A percentile compares a stretch with the other conserved stretches of the same genome.
Conservation (phyloP, 2,113 vertebrate genomes). For the Ranitomeya variabilis region DNA sequence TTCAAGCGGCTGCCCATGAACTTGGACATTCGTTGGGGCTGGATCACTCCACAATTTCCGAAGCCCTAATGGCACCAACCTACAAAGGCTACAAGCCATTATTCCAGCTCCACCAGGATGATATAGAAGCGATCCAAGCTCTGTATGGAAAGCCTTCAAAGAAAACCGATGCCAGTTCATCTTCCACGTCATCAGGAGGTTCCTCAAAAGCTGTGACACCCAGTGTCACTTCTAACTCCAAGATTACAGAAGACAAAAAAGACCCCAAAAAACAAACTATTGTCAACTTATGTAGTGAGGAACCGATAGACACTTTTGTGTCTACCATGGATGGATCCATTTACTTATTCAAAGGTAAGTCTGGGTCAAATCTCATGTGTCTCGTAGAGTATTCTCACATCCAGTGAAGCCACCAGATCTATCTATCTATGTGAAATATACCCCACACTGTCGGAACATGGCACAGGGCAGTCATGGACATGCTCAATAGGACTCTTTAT, state of each 20-base stretch:
- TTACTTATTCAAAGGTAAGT: conserved; percentile 54
- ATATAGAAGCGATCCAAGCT: conserved; percentile 44
- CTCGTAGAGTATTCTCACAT: too few relatives aligned
- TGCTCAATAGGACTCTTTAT: background rate
- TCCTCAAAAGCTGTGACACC: background rate
- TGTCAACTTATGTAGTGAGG: conserved; percentile 42
- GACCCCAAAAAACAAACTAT: conserved; percentile 34
- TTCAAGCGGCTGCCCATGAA: conserved; percentile 52
- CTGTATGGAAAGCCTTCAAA: conserved; percentile 43
- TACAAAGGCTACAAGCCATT: conserved; percentile 55
- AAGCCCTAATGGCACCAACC: conserved; percentile 47
- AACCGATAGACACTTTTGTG: conserved; percentile 50
- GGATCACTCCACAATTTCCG: conserved; percentile 50
- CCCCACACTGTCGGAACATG: background rate
- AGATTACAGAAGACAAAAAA: background rate
- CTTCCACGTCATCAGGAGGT: background rate
- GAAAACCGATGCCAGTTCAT: background rate
- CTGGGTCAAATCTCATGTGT: background rate
- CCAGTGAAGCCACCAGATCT: too few relatives aligned
- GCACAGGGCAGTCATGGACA: background rate
- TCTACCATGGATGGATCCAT: conserved; percentile 39
- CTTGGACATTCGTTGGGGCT: conserved; percentile 47
- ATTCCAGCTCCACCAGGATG: conserved; percentile 45
- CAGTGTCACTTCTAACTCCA: background rate
- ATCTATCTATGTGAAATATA: too few relatives aligned